Evolutionary conservation across 1,140 invertebrate genomes (phyloP), one percentile per base, ranked within the genome.

Genomic region (Drosophila lacertosa): DNA sequence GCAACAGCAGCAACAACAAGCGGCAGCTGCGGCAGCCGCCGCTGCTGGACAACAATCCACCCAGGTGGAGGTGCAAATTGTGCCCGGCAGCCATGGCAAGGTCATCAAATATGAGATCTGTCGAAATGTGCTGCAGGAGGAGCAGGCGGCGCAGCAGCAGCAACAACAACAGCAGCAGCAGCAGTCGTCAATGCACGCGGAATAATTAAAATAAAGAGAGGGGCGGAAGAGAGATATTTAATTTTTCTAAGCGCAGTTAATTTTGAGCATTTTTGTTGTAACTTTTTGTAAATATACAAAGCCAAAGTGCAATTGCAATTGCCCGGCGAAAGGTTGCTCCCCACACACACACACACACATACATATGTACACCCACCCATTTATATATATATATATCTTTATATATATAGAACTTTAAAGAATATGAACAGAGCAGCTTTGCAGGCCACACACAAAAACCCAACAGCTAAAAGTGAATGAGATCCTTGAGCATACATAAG

Each of bases 51-150:
- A 83, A 59, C 75, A 78, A 11, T 54, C 74, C 24, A 48, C 66
- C 11, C 79, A 83, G 64, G 81, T 80, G 18, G 72, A 80, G 22
- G 77, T 84, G 18, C 80, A 83, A 15, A 76, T 84, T 48, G 26
- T 84, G 33, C 77, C 81, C 26, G 77, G 84, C 20, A 81, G 80
- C 22, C 80, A 84, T 53, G 80, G 72, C 51, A 84, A 84, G 64
- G 80, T 84, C 39, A 84, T 84, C 18, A 84, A 84, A 45, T 84
- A 84, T 59, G 80, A 84, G 67, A 86, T 84, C 16, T 84, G 80
- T 13, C 80, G 80, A 26, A 84, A 65, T 53, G 80, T 80, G 15
- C 24, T 81, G 65, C 80, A 83, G 42, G 81, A 84, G 51, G 81
- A 86, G 40, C 81, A 84, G 26, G 16, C 53, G 10, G 16, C n/a